Base-by-base conservation (phyloP, 1,140 invertebrate genomes). In the Hetaerina americana region DNA sequence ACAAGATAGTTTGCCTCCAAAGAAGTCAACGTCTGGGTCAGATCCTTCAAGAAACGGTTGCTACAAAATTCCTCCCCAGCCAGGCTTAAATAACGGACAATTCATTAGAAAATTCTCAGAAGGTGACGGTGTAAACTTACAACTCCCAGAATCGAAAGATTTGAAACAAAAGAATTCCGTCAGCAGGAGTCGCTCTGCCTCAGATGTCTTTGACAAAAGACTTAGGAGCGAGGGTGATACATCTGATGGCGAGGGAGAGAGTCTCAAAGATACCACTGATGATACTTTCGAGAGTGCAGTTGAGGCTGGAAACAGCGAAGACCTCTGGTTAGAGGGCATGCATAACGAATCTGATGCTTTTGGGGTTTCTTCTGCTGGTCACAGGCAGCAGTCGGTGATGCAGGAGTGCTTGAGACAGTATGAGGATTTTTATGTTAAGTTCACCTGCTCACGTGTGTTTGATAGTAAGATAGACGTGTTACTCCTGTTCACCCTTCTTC, bases 381-480 rank as follows among this genome's bases (percentile, higher is more conserved):
- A n/a, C 10, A 57, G 22, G 10, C 70, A 74, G 6, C 76, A 84
- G 66, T 82, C 85, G 0, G 84, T 87, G 76, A 70, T 87, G 1
- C 85, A 85, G 72, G 86, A 87, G 74, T 91, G 90, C 78, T 82
- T 89, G 15, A 82, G 87, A 70, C 84, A 86, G 72, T 92, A 90
- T 75, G 86, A 92, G 77, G 80, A 84, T 18, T 90, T 92, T 74
- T 89, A 88, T 74, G 83, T 88, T 0, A 83, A 84, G 49, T 83
- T 89, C 73, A 76, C 88, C 0, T 80, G 79, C 6, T 76, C 79
- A 0, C 79, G 80, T 31, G 79, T 85, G 29, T 73, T 86, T 0
- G 79, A 80, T 29, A 78, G 76, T 57, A 79, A 80, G 0, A 80
- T 77, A 73, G 78, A 82, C 0, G 77, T 84, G 3, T 75, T 76